phyloP scores from a whole-genome alignment of 2,888 invertebrate genomes.

The Hemistola chrysoprasaria region DNA sequence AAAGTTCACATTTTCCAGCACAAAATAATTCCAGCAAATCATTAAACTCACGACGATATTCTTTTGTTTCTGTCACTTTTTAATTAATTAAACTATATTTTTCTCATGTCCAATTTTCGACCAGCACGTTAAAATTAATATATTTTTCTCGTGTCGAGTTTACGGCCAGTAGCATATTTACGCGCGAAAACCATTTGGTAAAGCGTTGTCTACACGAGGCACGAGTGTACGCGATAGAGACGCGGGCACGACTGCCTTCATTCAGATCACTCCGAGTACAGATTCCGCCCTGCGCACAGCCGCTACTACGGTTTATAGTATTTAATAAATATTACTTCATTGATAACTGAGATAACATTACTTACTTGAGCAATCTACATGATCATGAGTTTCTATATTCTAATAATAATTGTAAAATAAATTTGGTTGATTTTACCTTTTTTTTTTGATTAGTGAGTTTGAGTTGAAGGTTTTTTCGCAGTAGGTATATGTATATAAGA shows the following conservation, averaged over 20 bases:
- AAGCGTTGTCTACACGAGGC: constrained; percentile 10
- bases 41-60: no score
- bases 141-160: constrained; percentile 11
- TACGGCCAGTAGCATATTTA: constrained; percentile 10
- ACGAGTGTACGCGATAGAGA: constrained; percentile 9
- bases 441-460: no score
- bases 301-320: constrained; percentile 21
- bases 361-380: no score
- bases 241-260: constrained; percentile 26
- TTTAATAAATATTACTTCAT: constrained; percentile 39
- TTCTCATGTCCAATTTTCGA: constrained; percentile 10
- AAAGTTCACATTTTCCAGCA: no score
- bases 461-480: no score
- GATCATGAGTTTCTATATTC: constrained; percentile 11
- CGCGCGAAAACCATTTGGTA: constrained; percentile 15
- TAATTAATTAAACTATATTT: constrained; percentile 3
- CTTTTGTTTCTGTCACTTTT: no score
- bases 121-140: constrained; percentile 3
- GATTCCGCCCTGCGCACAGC: constrained; percentile 29
- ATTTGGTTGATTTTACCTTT: no score
- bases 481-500: no score
- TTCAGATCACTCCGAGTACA: constrained; percentile 25
- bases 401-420: no score
- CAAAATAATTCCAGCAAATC: no score
- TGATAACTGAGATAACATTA: constrained; percentile 20